Evolutionary conservation across 2,797 vertebrate species (phyloP).

Genomic region (Hoplostethus atlanticus): DNA sequence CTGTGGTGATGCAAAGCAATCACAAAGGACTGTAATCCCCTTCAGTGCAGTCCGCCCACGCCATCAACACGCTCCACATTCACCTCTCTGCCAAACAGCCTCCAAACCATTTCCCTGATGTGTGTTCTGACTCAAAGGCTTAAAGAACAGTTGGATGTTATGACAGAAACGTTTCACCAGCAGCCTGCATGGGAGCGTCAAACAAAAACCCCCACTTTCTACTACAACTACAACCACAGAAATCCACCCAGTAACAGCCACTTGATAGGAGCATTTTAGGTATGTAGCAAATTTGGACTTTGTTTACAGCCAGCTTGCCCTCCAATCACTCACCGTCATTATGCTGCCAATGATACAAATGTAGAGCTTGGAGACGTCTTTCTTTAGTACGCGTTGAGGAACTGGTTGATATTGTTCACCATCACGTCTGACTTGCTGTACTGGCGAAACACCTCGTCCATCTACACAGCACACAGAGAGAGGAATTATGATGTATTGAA

Average conservation of each 20-base stretch:
- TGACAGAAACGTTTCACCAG: not conserved
- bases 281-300: too few relatives aligned
- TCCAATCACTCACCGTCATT: slow-evolving; percentile 86
- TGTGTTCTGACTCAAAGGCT: slow-evolving; percentile 3
- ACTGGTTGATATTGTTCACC: slow-evolving; percentile 89
- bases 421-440: slow-evolving; percentile 88
- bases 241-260: too few relatives aligned
- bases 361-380: slow-evolving; percentile 87
- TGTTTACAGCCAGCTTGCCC: too few relatives aligned
- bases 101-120: slow-evolving; percentile 25
- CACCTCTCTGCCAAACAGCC: slow-evolving; percentile 19
- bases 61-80: not conserved
- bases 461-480: slow-evolving; percentile 69
- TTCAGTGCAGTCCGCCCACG: slow-evolving; percentile 25
- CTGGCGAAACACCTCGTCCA: slow-evolving; percentile 88
- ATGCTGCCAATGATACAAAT: slow-evolving; percentile 91
- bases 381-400: slow-evolving; percentile 87
- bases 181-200: too few relatives aligned
- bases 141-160: not conserved
- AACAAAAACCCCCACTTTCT: too few relatives aligned
- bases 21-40: slow-evolving; percentile 27
- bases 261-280: too few relatives aligned
- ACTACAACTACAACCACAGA: too few relatives aligned
- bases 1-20: slow-evolving; percentile 45
- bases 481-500: too few relatives aligned